Evolutionary conservation across 2,113 vertebrate species (phyloP), one percentile per base, ranked within the genome.

Genomic region (cattle (Bos taurus)): DNA sequence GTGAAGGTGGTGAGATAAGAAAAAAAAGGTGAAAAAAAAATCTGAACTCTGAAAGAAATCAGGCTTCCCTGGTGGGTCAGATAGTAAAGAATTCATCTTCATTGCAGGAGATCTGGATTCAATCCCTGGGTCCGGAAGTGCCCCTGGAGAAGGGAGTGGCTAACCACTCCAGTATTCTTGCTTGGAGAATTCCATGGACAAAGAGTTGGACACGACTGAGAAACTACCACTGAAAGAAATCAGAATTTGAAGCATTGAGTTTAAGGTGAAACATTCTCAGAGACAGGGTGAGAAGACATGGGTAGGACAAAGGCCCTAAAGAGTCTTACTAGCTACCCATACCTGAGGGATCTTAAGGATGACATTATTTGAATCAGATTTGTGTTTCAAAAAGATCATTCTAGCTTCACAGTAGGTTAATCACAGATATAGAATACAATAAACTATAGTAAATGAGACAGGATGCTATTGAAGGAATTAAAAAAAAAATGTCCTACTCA

Each of bases 321-420:
- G 5, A 25, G 33, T 30, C 30, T 89, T 14, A 60, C 21, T 30
- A n/a, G 36, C 6, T 50, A 28, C 7, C 6, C 0, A 0, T 30
- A 48, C 7, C 11, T n/a, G 28, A 91, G 21, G 2, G 26, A 3
- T 89, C 26, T 91, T 56, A 40, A 50, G 50, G 7, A 57, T n/a
- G 26, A 5, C 11, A 28, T 36, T 62, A 11, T n/a, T 28, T 74
- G 17, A 67, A 56, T 90, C 17, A 92, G 26, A 86, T 30, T 59
- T 77, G 14, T 64, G 36, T 52, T 98, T 83, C 26, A 40, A 30
- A 91, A 84, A 74, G 28, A 48, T 71, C 28, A 83, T 14, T 56
- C 56, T 90, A 33, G 36, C 33, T 89, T 93, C 54, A 78, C 0
- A 40, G 33, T 21, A 71, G 10, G 54, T 89, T 23, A 52, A 40